Base-by-base conservation (phyloP, 2,888 invertebrate species). In the Leucania comma region DNA sequence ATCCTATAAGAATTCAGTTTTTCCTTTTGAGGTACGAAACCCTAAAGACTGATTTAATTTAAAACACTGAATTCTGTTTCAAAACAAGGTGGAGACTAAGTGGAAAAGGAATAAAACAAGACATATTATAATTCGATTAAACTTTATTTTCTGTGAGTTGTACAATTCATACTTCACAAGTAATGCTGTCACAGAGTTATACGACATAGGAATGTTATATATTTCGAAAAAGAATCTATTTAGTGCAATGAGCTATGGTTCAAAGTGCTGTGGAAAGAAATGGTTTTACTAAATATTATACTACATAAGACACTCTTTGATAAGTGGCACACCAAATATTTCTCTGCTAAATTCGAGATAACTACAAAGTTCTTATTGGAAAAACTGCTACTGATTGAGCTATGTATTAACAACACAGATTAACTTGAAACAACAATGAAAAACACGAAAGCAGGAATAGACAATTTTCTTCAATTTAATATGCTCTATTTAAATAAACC, bases 161-260 rank as follows among this genome's bases (percentile, higher is more conserved):
- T 75, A 83, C 71, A 78, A 71, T 81, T 63, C 70, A 76, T 73
- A 75, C 68, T 70, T 57, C 68, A 71, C 62, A 76, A 69, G 63
- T 69, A 68, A 50, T 35, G 57, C 42, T 67, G 74, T 48, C 64
- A 71, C 79, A 74, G 83, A 74, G 46, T 72, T 80, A 82, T 72
- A 80, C 56, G 57, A 81, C 60, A 82, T 68, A 82, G 83, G 83
- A 83, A 83, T 83, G 83, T 85, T 80, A 72, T 53, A 59, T 78
- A 66, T 57, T 66, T 58, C 29, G 66, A 72, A 78, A 81, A 54
- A 24, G 17, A 77, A 67, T 53, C 32, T 68, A 68, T 72, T 66
- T 53, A 77, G 72, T 78, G 81, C 78, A 64, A 57, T 50, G 56
- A 69, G 54, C 67, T 77, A 72, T 63, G 57, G 63, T 42, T 61